Percentiles rank a stretch among this genome's conserved stretches.
Evolutionary conservation across 2,888 invertebrate genomes (phyloP).

Genomic region (Epistrophella euchroma): DNA sequence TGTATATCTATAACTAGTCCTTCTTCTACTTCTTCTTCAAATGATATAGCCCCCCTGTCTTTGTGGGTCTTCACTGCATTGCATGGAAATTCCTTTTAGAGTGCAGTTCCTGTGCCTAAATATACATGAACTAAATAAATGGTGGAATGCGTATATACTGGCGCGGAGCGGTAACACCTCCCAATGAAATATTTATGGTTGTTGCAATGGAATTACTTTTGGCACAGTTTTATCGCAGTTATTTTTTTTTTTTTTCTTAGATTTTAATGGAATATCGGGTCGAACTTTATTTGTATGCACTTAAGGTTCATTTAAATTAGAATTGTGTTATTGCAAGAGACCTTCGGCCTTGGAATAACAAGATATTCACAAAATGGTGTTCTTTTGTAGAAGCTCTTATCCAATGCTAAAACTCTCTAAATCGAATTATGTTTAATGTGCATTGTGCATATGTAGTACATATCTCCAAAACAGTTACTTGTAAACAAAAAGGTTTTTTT

Average conservation of each 20-base stretch:
- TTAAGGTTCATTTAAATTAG: not conserved
- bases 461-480: no score
- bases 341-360: no score
- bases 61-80: constrained; percentile 59
- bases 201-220: constrained; percentile 70
- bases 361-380: no score
- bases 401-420: no score
- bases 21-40: constrained; percentile 2
- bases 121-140: constrained; percentile 41
- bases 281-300: not conserved
- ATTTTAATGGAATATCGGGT: constrained; percentile 1
- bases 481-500: no score
- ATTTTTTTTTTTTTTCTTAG: not conserved
- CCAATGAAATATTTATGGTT: constrained; percentile 74
- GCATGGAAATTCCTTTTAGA: constrained; percentile 74
- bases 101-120: constrained; percentile 73
- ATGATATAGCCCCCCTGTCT: constrained; percentile 6
- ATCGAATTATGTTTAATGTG: no score
- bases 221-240: constrained; percentile 72
- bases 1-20: not conserved
- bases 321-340: not conserved
- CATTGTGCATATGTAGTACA: no score
- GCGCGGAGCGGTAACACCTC: constrained; percentile 49
- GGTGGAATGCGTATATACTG: constrained; percentile 55
- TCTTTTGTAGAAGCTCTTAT: no score